A percentile compares a stretch with the other conserved stretches of the same genome.
Evolutionary conservation across 2,888 invertebrate species (phyloP).

Genomic region (Acanthosoma haemorrhoidale): DNA sequence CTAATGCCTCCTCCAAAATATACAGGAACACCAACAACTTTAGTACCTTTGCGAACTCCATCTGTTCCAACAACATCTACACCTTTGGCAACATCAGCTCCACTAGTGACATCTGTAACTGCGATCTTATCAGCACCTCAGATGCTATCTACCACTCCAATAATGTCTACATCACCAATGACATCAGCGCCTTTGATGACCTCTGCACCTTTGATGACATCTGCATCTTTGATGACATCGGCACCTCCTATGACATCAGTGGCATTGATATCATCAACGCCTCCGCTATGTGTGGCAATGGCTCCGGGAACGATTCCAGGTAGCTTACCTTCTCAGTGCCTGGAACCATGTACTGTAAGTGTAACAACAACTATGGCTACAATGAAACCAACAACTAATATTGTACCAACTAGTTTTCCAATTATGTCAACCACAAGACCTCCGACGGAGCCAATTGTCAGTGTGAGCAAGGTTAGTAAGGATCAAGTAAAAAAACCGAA

Average conservation of each 20-base stretch:
- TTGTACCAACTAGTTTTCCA: constrained; percentile 23
- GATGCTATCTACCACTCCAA: no score
- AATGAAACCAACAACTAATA: constrained; percentile 23
- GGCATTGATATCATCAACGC: background rate
- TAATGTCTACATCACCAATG: background rate
- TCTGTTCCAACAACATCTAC: background rate
- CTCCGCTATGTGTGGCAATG: background rate
- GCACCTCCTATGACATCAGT: background rate
- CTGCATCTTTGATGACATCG: background rate
- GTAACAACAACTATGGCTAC: constrained; percentile 30
- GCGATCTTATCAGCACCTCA: background rate
- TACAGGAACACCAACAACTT: background rate
- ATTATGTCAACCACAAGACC: constrained; percentile 25
- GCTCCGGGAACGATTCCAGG: background rate
- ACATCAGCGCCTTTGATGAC: background rate
- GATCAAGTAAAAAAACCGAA: constrained; percentile 35
- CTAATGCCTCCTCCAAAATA: background rate
- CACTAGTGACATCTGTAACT: background rate
- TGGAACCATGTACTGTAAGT: constrained; percentile 15
- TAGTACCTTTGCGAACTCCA: no score
- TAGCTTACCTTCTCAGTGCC: background rate
- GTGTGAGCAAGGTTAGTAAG: constrained; percentile 38
- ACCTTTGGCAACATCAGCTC: background rate
- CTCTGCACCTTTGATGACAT: background rate
- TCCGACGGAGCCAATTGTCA: constrained; percentile 33